phyloP scores from a whole-genome alignment of 2,888 invertebrate species.

The Venustoraphidia nigricollis region DNA sequence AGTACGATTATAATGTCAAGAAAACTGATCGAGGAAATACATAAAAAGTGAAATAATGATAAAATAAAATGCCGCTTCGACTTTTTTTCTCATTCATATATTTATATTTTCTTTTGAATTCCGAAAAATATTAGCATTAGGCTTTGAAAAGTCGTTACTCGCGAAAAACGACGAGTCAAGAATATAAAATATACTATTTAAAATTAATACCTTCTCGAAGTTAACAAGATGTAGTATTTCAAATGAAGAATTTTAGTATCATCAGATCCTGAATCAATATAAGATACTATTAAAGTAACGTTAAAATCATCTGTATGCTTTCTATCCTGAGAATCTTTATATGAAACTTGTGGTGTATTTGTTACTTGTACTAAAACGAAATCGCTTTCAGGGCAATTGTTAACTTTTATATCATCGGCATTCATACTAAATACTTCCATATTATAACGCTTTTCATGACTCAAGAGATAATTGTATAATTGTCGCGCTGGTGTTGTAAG shows the following conservation, averaged over 20 bases:
- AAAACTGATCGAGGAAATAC: neutral
- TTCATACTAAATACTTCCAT: conserved; percentile 52
- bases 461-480: conserved; percentile 52
- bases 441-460: conserved; percentile 47
- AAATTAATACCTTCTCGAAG: conserved; percentile 31
- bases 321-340: conserved; percentile 40
- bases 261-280: conserved; percentile 22
- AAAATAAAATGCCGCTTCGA: neutral
- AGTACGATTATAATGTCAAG: neutral
- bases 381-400: conserved; percentile 29
- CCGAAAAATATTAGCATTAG: no score
- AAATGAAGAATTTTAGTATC: conserved; percentile 23
- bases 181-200: neutral
- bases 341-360: conserved; percentile 37
- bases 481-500: conserved; percentile 45
- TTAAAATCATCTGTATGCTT: conserved; percentile 50
- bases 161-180: no score
- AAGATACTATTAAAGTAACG: conserved; percentile 48
- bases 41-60: conserved; percentile 3
- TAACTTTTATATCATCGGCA: conserved; percentile 22
- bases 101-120: no score
- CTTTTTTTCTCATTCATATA: no score
- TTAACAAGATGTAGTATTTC: conserved; percentile 44
- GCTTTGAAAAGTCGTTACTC: no score
- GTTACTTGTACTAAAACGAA: conserved; percentile 46